A percentile compares a stretch with the other conserved stretches of the same genome.
Evolutionary conservation across 2,888 invertebrate genomes (phyloP).

Genomic region (Macrophya alboannulata): DNA sequence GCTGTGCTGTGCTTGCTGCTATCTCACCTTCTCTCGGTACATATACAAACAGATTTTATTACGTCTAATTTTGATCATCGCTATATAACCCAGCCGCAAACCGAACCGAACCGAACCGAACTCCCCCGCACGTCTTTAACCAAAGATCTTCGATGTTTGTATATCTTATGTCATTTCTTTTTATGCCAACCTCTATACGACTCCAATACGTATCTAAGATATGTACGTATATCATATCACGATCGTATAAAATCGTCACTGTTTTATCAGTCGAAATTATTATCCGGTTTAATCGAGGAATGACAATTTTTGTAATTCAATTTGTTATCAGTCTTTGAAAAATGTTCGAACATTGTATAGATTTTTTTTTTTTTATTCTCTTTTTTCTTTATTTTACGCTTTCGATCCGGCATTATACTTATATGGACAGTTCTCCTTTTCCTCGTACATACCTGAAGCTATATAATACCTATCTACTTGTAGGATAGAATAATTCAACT

Average conservation of each 20-base stretch:
- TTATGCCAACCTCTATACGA: background rate
- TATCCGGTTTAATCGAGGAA: background rate
- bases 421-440: background rate
- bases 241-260: background rate
- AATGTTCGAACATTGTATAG: background rate
- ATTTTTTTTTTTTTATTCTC: background rate
- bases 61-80: constrained; percentile 49
- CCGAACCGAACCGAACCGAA: too few species aligned
- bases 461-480: background rate
- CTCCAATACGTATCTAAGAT: too few species aligned
- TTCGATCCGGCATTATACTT: background rate
- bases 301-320: background rate
- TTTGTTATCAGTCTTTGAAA: background rate
- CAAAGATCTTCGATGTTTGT: background rate
- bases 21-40: constrained; percentile 5
- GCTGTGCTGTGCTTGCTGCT: background rate
- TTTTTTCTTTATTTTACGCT: background rate
- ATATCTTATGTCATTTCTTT: constrained; percentile 35
- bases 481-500: background rate
- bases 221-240: too few species aligned
- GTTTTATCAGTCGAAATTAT: background rate
- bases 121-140: too few species aligned
- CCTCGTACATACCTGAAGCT: too few species aligned
- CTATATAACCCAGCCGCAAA: background rate
- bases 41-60: constrained; percentile 47